phyloP scores from a whole-genome alignment of 2,797 vertebrate species.

The Pseudochirops corinnae region DNA sequence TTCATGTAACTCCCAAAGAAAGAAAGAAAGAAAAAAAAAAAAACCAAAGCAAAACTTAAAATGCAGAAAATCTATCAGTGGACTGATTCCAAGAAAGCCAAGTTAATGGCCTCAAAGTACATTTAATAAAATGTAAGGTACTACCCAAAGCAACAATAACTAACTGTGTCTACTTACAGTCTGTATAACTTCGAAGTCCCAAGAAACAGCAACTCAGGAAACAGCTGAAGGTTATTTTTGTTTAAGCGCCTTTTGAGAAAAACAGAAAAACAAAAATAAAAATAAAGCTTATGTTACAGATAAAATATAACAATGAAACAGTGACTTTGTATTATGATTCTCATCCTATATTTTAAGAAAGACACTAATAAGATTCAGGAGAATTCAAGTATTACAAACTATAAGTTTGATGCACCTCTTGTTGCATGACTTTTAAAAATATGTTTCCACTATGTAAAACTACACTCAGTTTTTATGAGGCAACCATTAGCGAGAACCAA shows the following conservation, averaged over 20 bases:
- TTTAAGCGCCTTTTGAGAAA: slow-evolving; percentile 94
- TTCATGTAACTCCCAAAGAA: slow-evolving; percentile 8
- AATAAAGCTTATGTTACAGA: slow-evolving; percentile 81
- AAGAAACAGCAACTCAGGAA: slow-evolving; percentile 98
- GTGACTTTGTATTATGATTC: slow-evolving; percentile 32
- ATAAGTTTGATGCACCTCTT: slow-evolving; percentile 60
- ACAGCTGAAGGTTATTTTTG: slow-evolving; percentile 97
- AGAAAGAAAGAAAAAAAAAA: neutral
- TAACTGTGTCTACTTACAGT: slow-evolving; percentile 91
- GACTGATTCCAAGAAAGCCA: slow-evolving; percentile 57
- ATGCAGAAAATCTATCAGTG: slow-evolving; percentile 34
- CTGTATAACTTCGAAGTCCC: slow-evolving; percentile 96
- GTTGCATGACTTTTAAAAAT: slow-evolving; percentile 48
- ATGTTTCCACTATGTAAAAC: slow-evolving; percentile 41
- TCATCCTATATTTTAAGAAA: slow-evolving; percentile 55
- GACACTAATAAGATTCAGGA: slow-evolving; percentile 57
- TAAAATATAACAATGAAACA: slow-evolving; percentile 72
- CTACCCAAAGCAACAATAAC: slow-evolving; percentile 46
- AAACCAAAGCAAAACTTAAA: slow-evolving; percentile 26
- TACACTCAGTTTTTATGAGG: slow-evolving; percentile 34
- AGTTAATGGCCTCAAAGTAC: slow-evolving; percentile 55
- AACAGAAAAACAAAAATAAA: slow-evolving; percentile 74
- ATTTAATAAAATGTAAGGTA: slow-evolving; percentile 62
- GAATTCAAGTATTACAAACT: slow-evolving; percentile 60
- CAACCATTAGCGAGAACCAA: slow-evolving; percentile 11